A percentile compares a stretch with the other conserved stretches of the same genome.
Evolutionary conservation across 2,888 invertebrate species (phyloP).

Genomic region (Meiosimyza decipiens): DNA sequence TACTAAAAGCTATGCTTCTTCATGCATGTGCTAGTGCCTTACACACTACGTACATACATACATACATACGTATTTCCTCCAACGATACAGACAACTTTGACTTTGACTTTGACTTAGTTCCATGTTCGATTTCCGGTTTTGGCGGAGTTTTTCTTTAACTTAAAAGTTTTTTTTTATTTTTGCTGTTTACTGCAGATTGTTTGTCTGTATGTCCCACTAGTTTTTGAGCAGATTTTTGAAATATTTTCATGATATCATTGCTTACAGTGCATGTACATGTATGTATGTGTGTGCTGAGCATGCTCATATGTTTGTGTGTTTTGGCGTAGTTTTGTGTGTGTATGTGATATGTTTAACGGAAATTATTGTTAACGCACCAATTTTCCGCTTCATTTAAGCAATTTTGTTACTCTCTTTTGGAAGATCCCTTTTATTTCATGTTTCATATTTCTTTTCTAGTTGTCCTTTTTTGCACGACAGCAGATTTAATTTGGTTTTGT

Average conservation of each 20-base stretch:
- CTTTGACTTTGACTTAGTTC: constrained; percentile 28
- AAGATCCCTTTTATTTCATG: neutral
- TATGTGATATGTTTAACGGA: constrained; percentile 36
- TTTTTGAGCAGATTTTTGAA: constrained; percentile 8
- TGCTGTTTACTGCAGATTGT: neutral
- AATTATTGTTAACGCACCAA: constrained; percentile 44
- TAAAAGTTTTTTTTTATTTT: neutral
- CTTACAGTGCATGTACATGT: neutral
- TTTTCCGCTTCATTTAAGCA: constrained; percentile 44
- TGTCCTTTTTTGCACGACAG: neutral
- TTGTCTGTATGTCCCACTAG: neutral
- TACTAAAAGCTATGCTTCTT: constrained; percentile 1
- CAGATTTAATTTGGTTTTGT: constrained; percentile 5
- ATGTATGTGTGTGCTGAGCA: neutral
- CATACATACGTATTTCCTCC: neutral
- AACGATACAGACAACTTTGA: neutral
- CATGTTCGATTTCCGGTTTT: constrained; percentile 42
- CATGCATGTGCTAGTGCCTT: constrained; percentile 10
- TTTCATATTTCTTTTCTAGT: neutral
- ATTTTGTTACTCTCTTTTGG: constrained; percentile 15
- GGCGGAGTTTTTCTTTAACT: constrained; percentile 33
- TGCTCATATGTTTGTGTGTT: constrained; percentile 1
- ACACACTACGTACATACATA: neutral
- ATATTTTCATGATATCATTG: neutral
- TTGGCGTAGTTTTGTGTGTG: constrained; percentile 1